Base-by-base conservation (phyloP, 2,113 vertebrate genomes). In the Zosterops japonicus region DNA sequence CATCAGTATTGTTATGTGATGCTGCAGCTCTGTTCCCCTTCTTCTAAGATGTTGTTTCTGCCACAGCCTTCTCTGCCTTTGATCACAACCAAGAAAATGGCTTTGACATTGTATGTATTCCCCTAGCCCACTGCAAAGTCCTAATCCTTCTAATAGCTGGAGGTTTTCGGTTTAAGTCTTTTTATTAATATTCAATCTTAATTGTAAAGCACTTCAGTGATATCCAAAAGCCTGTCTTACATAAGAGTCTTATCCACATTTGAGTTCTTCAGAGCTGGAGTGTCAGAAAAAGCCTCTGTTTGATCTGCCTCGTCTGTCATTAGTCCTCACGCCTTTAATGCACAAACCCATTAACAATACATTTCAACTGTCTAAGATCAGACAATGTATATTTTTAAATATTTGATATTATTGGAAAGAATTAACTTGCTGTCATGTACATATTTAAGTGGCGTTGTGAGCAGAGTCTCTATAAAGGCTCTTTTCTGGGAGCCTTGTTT, bases 121-220 rank as follows among this genome's bases (percentile, higher is more conserved):
- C 89, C 44, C 31, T 61, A 81, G 75, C 70, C 55, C 36, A 49
- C 70, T 56, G 79, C 76, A 59, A 87, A 93, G 63, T 85, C 80
- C 67, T 96, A 97, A 97, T 97, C 96, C 93, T 93, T 95, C 87
- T 96, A 95, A 96, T 95, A 97, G 83, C 95, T 86, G 75, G 61
- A 90, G 92, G 70, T 93, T 90, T 93, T 94, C 88, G 63, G 76
- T 96, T 93, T 90, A 95, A 96, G 56, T 86, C 87, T 93, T 94
- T 94, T 95, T 96, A 93, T 97, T 96, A 96, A 97, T 97, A 97
- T 97, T 96, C 93, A 79, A 53, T 93, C 87, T 95, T 95, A 96
- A 97, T 94, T 96, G 91, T 92, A 86, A 97, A 89, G 77, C 75
- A 89, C 91, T 97, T 93, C 83, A 86, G 84, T 87, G 84, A 91